Base-by-base conservation (phyloP, 2,797 vertebrate species). In the Astyanax mexicanus region DNA sequence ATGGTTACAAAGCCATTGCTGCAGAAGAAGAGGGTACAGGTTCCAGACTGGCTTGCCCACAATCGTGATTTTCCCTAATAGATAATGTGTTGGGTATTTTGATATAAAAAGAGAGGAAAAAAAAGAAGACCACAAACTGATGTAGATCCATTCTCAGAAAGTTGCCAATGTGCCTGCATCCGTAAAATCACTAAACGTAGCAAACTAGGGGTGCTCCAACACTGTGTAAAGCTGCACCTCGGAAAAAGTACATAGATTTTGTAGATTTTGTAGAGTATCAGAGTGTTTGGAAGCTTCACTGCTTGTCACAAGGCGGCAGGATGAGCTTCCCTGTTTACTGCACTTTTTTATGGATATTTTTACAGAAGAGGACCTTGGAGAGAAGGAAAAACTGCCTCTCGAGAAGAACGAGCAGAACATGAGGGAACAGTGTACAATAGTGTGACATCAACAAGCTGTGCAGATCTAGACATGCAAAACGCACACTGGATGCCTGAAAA, bases 391-490 rank as follows among this genome's bases (percentile, higher is more conserved):
- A 60, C 64, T 45, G 52, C 25, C 54, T 62, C 25, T 47, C 61
- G 61, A 75, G 44, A 75, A 67, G 65, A 80, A 79, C 83, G 79
- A 21, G 58, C 49, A 67, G 58, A 69, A 73, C 70, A 75, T 60
- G 66, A 69, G 75, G 49, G 73, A 76, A 80, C 54, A 29, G 71
- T 66, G 67, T 52, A 61, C 75, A 80, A 61, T 69, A 68, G 54
- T 69, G 49, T 57, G 74, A 71, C 71, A 79, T 74, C 76, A 79
- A 74, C 67, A 75, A 75, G 79, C 75, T 47, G 79, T 68, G 66
- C 54, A 71, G 66, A 69, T 65, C 57, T 23, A 74, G 75, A 76
- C 62, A 72, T 47, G 54, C 52, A 76, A 67, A 81, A 66, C 66
- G 69, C 58, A 66, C 57, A 12, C 29, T 68, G 60, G 72, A 69